Percentiles rank a stretch among this genome's conserved stretches.
Conservation (phyloP, 1,140 invertebrate genomes). For the Bombus cullumanus region DNA sequence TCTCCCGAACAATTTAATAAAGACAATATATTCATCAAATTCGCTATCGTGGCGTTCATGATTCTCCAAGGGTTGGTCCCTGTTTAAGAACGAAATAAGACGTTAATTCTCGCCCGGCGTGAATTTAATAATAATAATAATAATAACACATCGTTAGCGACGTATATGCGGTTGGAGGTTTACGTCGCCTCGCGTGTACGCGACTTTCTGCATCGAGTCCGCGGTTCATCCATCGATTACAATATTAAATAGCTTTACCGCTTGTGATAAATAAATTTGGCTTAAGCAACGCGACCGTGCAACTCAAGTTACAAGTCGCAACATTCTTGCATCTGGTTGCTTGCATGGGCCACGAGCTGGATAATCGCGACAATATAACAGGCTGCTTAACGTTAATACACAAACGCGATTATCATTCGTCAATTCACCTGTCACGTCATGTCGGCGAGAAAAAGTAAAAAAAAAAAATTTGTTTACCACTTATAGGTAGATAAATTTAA, state of each 20-base stretch:
- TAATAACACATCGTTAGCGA: neutral
- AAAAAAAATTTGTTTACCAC: too few species aligned
- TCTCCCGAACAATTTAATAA: too few species aligned
- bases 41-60: too few species aligned
- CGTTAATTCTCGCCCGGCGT: neutral
- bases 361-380: constrained; percentile 23
- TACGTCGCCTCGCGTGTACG: neutral
- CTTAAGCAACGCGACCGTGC: neutral
- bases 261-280: constrained; percentile 17
- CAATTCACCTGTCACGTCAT: too few species aligned
- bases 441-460: neutral
- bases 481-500: too few species aligned
- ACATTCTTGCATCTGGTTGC: constrained; percentile 18
- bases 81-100: neutral
- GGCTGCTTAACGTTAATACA: neutral
- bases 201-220: neutral
- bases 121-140: neutral
- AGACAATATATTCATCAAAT: too few species aligned
- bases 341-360: neutral
- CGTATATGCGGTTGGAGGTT: too few species aligned
- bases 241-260: neutral
- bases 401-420: too few species aligned
- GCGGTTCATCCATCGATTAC: neutral
- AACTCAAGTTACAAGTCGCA: neutral
- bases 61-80: too few species aligned